A percentile compares a stretch with the other conserved stretches of the same genome.
Evolutionary conservation across 2,888 invertebrate species (phyloP).

Genomic region (Clivina fossor): DNA sequence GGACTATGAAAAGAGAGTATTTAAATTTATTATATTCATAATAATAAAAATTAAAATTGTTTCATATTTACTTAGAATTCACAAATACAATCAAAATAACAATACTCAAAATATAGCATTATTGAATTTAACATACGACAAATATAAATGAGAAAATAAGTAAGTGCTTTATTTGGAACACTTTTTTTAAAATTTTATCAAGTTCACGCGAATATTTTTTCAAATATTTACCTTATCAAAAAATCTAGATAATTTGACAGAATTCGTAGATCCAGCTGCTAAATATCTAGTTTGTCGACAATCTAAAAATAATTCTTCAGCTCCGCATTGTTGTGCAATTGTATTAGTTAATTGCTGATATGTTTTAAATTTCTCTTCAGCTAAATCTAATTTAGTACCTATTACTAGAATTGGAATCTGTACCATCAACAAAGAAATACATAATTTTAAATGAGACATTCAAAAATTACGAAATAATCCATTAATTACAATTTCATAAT

Average conservation of each 20-base stretch:
- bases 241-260: slow-evolving; percentile 90
- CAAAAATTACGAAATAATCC: slow-evolving; percentile 8
- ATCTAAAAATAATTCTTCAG: slow-evolving; percentile 90
- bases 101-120: background rate
- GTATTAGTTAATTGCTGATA: slow-evolving; percentile 63
- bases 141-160: background rate
- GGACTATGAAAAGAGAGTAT: too few relatives aligned
- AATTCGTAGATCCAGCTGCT: slow-evolving; percentile 92
- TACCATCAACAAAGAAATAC: slow-evolving; percentile 43
- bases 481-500: slow-evolving; percentile 7
- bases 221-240: slow-evolving; percentile 76
- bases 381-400: slow-evolving; percentile 89
- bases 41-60: too few relatives aligned
- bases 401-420: slow-evolving; percentile 92
- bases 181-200: too few relatives aligned
- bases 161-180: too few relatives aligned
- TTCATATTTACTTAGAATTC: too few relatives aligned
- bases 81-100: too few relatives aligned
- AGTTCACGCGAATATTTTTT: slow-evolving; percentile 7
- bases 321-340: slow-evolving; percentile 87
- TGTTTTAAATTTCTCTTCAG: slow-evolving; percentile 72
- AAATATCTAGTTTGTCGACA: slow-evolving; percentile 73
- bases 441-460: slow-evolving; percentile 7
- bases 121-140: background rate
- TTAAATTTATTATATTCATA: too few relatives aligned